Evolutionary conservation across 2,113 vertebrate species (phyloP), one percentile per base, ranked within the genome.

Genomic region (Lutjanus erythropterus): DNA sequence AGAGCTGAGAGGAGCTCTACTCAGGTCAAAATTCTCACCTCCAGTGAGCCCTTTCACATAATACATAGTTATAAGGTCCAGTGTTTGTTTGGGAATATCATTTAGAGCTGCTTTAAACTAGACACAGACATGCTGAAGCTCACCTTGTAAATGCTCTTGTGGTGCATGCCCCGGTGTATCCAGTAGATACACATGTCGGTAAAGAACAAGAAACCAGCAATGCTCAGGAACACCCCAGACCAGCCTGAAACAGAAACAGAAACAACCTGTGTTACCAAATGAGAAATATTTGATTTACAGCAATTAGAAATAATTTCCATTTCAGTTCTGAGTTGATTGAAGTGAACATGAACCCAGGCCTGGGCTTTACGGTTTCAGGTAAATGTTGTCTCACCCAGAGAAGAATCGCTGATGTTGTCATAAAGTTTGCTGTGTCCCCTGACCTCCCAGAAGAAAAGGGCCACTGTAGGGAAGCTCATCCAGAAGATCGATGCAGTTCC

Each of bases 131-230:
- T 50, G 46, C 14, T 61, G 11, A 41, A 44, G 55, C 65, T 73
- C 91, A 96, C 97, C 96, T 99, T 99, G 83, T 99, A 99, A 15
- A 98, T 52, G 18, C 94, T 87, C 60, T 81, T 97, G 76, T 98
- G 97, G 78, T 99, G 98, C 33, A 99, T 95, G 37, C 86, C 95
- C 0, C 97, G 95, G 65, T 99, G 98, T 47, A 99, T 97, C 97
- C 97, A 98, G 88, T 99, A 99, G 93, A 99, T 98, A 25, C 95
- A 91, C 97, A 97, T 97, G 80, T 99, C 98, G 0, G 97, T 99
- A 84, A 99, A 99, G 86, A 99, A 92, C 50, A 99, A 95, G 90
- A 98, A 97, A 19, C 97, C 97, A n/a, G 96, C 47, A 78, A 98
- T 93, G 81, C 97, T 98, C 46, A 94, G 44, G n/a, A 97, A 25